Base-by-base conservation (phyloP, 2,113 vertebrate genomes). In the Lethenteron reissneri region DNA sequence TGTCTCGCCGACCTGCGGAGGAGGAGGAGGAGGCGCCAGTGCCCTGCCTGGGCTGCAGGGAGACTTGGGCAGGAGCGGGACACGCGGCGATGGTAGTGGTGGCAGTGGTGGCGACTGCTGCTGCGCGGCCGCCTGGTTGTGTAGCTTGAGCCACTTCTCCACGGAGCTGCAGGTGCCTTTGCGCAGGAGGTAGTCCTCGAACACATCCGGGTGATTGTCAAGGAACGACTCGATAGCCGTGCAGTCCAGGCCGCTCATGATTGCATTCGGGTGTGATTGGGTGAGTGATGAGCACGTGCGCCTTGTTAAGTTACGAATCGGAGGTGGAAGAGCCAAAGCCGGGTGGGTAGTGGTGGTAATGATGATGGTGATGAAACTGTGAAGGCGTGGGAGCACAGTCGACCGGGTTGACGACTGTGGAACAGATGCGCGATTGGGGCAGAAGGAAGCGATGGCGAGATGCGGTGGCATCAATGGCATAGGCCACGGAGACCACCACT, bases 211-310 rank as follows among this genome's bases (percentile, higher is more conserved):
- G 71, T 97, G 89, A 59, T 84, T 80, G 80, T 97, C 91, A 70
- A 97, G 83, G 79, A 96, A 97, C 89, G 81, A 89, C 89, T 97
- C 92, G 78, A 97, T 91, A 71, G 89, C 87, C 41, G 85, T 88
- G 71, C 88, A 89, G 80, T 91, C 83, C 82, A 95, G 80, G 76
- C 79, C 77, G 74, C 84, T 83, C 89, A 91, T 97, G 71, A 78
- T 79, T 75, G 79, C 74, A 76, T 72, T 71, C 64, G 25, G 64
- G 10, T 68, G 64, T 10, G 64, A 68, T 17, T 68, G n/a, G 9
- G 9, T 68, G n/a, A 10, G 9, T 68, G 64, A 17, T 9, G 64
- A 68, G n/a, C 64, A 10, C 64, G 8, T n/a, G n/a, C 9, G 64
- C 2, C 64, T 17, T 25, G 64, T 68, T 25, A n/a, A 17, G n/a